These are phyloP conservation scores for Passerina amoena DNA, from an alignment of 2,113 vertebrate genomes.

Conservation along the genomic window DNA sequence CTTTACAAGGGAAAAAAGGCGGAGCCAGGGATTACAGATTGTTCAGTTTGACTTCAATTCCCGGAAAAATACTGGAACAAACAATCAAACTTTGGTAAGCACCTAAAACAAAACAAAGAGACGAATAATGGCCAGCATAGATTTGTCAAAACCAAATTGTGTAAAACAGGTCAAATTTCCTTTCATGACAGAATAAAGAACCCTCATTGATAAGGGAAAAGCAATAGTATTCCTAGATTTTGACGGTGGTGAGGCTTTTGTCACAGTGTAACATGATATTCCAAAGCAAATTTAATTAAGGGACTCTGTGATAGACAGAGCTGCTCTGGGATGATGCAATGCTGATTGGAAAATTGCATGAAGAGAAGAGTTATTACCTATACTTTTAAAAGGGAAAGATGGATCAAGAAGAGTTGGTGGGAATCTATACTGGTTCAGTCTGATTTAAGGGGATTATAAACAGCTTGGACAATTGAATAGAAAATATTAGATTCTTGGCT, in stretches of 20 bases:
- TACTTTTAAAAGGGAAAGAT: not conserved
- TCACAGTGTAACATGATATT: not conserved
- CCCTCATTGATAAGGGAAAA: not conserved
- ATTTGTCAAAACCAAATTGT: constrained; percentile 30
- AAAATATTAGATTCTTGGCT: not conserved
- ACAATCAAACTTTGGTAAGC: constrained; percentile 53
- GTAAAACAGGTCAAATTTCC: not conserved
- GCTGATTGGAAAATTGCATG: not conserved
- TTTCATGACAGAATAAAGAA: not conserved
- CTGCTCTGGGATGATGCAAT: not conserved
- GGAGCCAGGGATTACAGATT: constrained; percentile 51
- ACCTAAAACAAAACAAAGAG: constrained; percentile 48
- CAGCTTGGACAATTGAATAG: not conserved
- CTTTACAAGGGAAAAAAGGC: constrained; percentile 64
- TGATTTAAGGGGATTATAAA: not conserved
- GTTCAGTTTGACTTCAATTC: constrained; percentile 63
- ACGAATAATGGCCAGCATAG: constrained; percentile 22
- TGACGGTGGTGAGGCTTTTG: not conserved
- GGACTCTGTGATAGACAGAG: not conserved
- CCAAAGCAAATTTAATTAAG: not conserved
- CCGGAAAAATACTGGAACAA: constrained; percentile 64
- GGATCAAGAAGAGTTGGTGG: not conserved
- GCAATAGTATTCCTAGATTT: not conserved
- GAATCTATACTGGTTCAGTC: not conserved
- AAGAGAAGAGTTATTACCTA: not conserved